Conservation (phyloP, 1,140 invertebrate species). For the Microplitis demolitor region DNA sequence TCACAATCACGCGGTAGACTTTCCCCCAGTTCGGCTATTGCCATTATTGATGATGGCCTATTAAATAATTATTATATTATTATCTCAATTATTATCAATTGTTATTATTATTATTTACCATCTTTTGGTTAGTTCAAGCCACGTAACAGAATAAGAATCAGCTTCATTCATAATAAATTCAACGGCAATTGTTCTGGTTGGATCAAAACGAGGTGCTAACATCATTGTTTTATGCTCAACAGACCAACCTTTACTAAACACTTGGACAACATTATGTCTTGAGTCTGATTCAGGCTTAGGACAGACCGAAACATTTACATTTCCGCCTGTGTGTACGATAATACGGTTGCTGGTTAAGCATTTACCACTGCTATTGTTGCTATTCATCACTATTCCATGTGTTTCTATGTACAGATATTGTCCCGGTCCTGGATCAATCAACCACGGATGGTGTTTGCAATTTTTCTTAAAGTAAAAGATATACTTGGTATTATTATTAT, state of each 20-base stretch:
- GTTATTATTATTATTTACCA: slow-evolving; percentile 42
- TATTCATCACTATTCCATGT: slow-evolving; percentile 67
- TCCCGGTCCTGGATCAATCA: slow-evolving; percentile 75
- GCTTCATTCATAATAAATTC: slow-evolving; percentile 77
- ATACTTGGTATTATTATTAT: background rate
- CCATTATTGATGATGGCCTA: slow-evolving; percentile 41
- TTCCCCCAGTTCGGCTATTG: slow-evolving; percentile 64
- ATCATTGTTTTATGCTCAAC: slow-evolving; percentile 64
- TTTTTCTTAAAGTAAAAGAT: slow-evolving; percentile 66
- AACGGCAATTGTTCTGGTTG: slow-evolving; percentile 72
- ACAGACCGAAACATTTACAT: slow-evolving; percentile 71
- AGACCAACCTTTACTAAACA: slow-evolving; percentile 84
- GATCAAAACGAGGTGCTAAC: slow-evolving; percentile 65
- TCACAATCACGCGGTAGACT: slow-evolving; percentile 71
- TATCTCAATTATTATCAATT: slow-evolving; percentile 25
- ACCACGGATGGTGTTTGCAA: slow-evolving; percentile 77
- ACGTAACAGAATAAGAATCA: slow-evolving; percentile 77
- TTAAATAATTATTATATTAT: slow-evolving; percentile 16
- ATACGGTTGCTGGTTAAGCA: slow-evolving; percentile 75
- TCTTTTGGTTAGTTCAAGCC: slow-evolving; percentile 80
- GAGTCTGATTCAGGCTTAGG: slow-evolving; percentile 67
- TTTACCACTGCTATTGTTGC: slow-evolving; percentile 59
- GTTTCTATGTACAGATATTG: slow-evolving; percentile 75
- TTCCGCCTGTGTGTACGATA: slow-evolving; percentile 71
- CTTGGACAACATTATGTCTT: slow-evolving; percentile 70